Evolutionary conservation across 2,113 vertebrate genomes (phyloP), one percentile per base, ranked within the genome.

Genomic region (Zosterops borbonicus): DNA sequence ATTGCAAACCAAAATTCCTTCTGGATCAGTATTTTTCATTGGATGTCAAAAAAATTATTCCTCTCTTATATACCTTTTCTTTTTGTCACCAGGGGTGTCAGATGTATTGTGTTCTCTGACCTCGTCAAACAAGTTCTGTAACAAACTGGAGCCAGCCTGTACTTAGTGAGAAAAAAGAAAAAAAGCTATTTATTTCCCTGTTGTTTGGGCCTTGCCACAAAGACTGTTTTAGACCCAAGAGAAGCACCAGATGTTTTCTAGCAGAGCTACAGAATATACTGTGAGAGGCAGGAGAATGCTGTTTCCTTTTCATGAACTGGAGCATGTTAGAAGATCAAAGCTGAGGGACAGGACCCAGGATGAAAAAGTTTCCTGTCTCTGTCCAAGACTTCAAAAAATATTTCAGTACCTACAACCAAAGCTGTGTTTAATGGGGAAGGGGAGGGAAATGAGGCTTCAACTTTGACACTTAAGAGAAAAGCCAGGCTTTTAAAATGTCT

Each of bases 181-280:
- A 74, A 46, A 53, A 14, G 3, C n/a, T 44, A 27, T 29, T 39
- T 87, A 33, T 78, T 92, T 84, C 35, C 56, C 41, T 84, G 56
- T 55, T 81, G 46, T 78, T 83, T 84, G 52, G 47, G 64, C 41
- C 50, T 53, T 78, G 73, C 81, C 41, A 79, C 41, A 86, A 77
- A 56, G 29, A 73, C 21, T 64, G 12, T 68, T 83, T 78, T 49
- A 93, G 56, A 39, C 11, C 69, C 65, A 78, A 53, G 2, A 87
- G 78, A 74, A 91, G 73, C 35, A 91, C 47, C 86, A 95, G 91
- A 91, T 92, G 80, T 94, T 94, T 94, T 94, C 56, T 87, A 47
- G 63, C 73, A 74, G 28, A 74, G 73, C 47, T 78, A 67, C 47
- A 95, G 58, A 95, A 63, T 19, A 39, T 29, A 25, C 63, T 85